Conservation (phyloP, 2,888 invertebrate species). For the Macrosoma leucophasiata region DNA sequence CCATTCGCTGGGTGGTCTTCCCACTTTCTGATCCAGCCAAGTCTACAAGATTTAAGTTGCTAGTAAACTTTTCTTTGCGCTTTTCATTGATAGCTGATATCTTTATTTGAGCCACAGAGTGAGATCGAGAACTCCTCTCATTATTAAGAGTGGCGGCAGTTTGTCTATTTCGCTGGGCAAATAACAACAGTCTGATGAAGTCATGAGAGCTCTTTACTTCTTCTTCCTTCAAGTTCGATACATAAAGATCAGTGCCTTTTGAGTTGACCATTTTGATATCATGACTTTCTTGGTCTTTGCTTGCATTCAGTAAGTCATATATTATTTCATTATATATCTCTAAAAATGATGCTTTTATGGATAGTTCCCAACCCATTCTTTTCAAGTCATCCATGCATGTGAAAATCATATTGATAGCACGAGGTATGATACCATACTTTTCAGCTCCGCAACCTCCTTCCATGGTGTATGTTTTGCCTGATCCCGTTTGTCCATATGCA, state of each 20-base stretch:
- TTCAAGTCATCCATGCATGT: slow-evolving; percentile 80
- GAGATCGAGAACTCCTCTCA: slow-evolving; percentile 81
- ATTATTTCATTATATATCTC: slow-evolving; percentile 92
- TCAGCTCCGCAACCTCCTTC: slow-evolving; percentile 81
- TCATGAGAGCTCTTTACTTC: slow-evolving; percentile 78
- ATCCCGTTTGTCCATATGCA: slow-evolving; percentile 94
- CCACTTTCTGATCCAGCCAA: slow-evolving; percentile 91
- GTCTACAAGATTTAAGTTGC: slow-evolving; percentile 88
- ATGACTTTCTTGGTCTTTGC: slow-evolving; percentile 79
- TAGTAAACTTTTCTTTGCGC: slow-evolving; percentile 78
- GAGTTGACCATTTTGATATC: slow-evolving; percentile 84
- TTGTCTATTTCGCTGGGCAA: slow-evolving; percentile 87
- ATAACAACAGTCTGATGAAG: slow-evolving; percentile 80
- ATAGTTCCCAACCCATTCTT: slow-evolving; percentile 85
- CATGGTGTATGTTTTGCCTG: slow-evolving; percentile 94
- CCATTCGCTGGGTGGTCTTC: slow-evolving; percentile 80
- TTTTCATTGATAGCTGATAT: slow-evolving; percentile 79
- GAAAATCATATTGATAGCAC: slow-evolving; percentile 88
- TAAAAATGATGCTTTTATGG: slow-evolving; percentile 83
- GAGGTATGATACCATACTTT: slow-evolving; percentile 86
- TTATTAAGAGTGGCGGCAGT: slow-evolving; percentile 86
- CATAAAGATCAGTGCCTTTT: slow-evolving; percentile 81
- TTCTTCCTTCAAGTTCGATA: slow-evolving; percentile 82
- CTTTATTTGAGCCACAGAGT: slow-evolving; percentile 82
- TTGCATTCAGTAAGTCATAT: slow-evolving; percentile 82